These are phyloP conservation scores for Copidosoma aretas DNA, from an alignment of 2,888 invertebrate species.

Conservation along the genomic window DNA sequence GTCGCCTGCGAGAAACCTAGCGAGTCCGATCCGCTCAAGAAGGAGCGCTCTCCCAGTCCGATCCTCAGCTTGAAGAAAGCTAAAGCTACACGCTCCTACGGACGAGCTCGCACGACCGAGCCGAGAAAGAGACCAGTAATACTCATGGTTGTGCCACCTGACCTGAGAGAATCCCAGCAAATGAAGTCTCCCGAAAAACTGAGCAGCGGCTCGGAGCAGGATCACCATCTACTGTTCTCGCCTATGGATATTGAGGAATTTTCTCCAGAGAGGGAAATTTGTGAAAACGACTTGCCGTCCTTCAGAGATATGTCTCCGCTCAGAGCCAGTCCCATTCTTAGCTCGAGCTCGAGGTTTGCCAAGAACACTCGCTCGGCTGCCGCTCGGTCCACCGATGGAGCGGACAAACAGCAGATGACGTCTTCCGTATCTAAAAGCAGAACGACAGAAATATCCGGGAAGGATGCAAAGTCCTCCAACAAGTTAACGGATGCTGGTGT, in stretches of 20 bases:
- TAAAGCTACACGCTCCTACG: conserved; percentile 27
- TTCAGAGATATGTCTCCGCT: not conserved
- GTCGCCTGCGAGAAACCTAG: not conserved
- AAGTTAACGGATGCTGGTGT: not conserved
- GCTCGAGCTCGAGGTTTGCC: not conserved
- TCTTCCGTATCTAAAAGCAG: not conserved
- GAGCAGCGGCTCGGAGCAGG: not conserved
- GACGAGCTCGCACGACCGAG: conserved; percentile 18
- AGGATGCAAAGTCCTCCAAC: conserved; percentile 2
- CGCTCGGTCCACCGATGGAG: not conserved
- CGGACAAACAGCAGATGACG: conserved; percentile 4
- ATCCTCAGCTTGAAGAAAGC: conserved; percentile 20
- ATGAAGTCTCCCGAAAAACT: not conserved
- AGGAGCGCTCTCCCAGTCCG: conserved; percentile 26
- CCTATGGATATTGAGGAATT: conserved; percentile 19
- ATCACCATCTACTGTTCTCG: not conserved
- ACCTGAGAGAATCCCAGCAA: not conserved
- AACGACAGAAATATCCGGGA: conserved; percentile 1
- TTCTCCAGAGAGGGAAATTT: not conserved
- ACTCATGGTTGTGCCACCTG: not conserved
- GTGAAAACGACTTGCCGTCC: not conserved
- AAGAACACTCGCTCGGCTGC: conserved; percentile 19
- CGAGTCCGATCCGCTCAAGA: not conserved
- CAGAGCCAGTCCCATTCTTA: conserved; percentile 30
- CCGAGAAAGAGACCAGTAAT: conserved; percentile 13